Percentiles rank a stretch among this genome's conserved stretches.
phyloP scores from a whole-genome alignment of 1,140 invertebrate genomes.

The Drosophila equinoxialis region DNA sequence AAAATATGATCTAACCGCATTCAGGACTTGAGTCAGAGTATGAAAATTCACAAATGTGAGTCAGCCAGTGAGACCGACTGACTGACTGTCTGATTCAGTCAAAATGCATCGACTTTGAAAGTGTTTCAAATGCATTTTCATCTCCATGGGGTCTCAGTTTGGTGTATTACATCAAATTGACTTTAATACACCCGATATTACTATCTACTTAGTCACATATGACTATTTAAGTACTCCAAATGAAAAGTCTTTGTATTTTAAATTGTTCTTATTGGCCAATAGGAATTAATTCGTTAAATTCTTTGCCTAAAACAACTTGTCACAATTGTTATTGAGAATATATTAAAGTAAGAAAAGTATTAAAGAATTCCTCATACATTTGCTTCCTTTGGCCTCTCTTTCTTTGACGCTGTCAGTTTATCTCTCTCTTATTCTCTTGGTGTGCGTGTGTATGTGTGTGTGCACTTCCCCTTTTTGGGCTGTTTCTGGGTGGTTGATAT shows the following conservation, averaged over 20 bases:
- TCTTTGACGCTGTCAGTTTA: not conserved
- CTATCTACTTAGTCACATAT: no score
- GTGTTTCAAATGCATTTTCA: slow-evolving; percentile 69
- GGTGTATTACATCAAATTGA: not conserved
- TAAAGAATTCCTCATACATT: not conserved
- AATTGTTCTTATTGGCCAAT: not conserved
- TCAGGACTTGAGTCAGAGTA: slow-evolving; percentile 31
- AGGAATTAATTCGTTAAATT: no score
- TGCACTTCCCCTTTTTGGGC: slow-evolving; percentile 13
- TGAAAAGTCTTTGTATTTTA: not conserved
- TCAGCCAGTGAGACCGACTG: slow-evolving; percentile 18
- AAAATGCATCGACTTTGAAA: slow-evolving; percentile 27
- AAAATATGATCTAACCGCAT: slow-evolving; percentile 25
- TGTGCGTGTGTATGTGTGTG: slow-evolving; percentile 11
- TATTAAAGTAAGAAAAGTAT: not conserved
- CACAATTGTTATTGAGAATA: not conserved
- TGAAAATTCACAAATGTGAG: slow-evolving; percentile 23
- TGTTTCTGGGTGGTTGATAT: not conserved
- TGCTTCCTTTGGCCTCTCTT: not conserved
- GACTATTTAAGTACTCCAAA: no score
- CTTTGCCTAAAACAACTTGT: no score
- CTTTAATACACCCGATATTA: not conserved
- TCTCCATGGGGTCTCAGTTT: not conserved
- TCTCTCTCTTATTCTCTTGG: slow-evolving; percentile 1
- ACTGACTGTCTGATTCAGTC: slow-evolving; percentile 38